Base-by-base conservation (phyloP, 1,140 invertebrate genomes). In the Drosophila guanche region DNA sequence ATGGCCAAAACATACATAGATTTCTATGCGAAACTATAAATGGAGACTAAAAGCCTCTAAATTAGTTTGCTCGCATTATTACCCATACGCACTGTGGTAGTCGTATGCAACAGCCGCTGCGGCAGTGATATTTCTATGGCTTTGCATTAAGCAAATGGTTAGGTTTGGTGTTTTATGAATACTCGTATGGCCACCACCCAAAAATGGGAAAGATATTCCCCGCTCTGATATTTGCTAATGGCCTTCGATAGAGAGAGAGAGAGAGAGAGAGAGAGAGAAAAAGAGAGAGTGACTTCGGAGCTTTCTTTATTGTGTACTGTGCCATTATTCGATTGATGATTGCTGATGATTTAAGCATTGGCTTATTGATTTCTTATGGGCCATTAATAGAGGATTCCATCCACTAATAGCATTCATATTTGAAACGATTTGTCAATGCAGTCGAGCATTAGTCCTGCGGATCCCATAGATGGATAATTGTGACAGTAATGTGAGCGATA, bases 11-110 rank as follows among this genome's bases (percentile, higher is more conserved):
- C 8, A 52, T 41, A 50, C 46, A 52, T 41, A 22, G 7, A 45
- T 43, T 23, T 12, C 33, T 12, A 37, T 12, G 29, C 25, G 27
- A n/a, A n/a, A 27, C 20, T 68, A 42, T 20, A 69, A 69, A 68
- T 69, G 66, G 63, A 50, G 50, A 42, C 69, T 73, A 63, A 73
- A 73, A 73, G 70, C 70, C 68, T 62, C 50, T 72, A 72, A 72
- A 72, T 72, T 51, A 50, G 70, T 63, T 62, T 73, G 29, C 70
- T 61, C 46, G 53, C 12, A 42, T 45, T 74, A 73, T 74, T 74
- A 73, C 52, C 73, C 59, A 74, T 73, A 74, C 70, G 70, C 70
- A 55, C 50, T 62, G 50, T 27, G 65, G 53, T 41, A 41, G 50
- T 27, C 53, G 53, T 41, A 41, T 10, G 33, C 12, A 37, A 3